Base-by-base conservation (phyloP, 2,797 vertebrate species). In the Otus scops region DNA sequence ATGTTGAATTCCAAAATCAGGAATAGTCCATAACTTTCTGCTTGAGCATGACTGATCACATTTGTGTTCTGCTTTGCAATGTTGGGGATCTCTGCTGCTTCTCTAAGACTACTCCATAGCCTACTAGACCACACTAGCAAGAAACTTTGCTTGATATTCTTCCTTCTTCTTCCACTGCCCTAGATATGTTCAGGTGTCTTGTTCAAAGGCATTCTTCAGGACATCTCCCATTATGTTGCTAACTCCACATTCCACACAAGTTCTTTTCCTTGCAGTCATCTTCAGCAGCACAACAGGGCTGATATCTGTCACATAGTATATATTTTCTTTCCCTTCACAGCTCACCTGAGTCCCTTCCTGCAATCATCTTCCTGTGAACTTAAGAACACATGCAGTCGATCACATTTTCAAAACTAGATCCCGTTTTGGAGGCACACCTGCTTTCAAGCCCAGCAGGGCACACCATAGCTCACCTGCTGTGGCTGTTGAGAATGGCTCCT, bases 351-450 rank as follows among this genome's bases (percentile, higher is more conserved):
- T 13, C 10, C 8, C 5, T 92, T 85, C 69, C 69, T 76, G 54
- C 61, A 95, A 9, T 61, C 75, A 56, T 78, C 67, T 71, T 56
- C 51, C 70, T 69, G 28, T 45, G 51, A 87, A 87, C 60, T 81
- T 84, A 79, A 65, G 61, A 84, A 61, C 12, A 30, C 50, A 41
- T 13, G 54, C 30, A 54, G 38, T n/a, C 38, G 85, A 54, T 76
- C 39, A 59, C 11, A 67, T 63, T 88, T 57, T 79, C 74, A 89
- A 85, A 85, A 24, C 15, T 26, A 39, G 30, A 15, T 85, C 34
- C 7, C 91, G 34, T 13, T 56, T 86, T 51, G 50, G 78, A 93
- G 67, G 38, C 32, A 74, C 12, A 60, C 9, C 27, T 79, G 69
- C 13, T 54, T 73, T 34, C 41, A 65, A 26, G 30, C 45, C 20